Evolutionary conservation across 2,888 invertebrate species (phyloP), one percentile per base, ranked within the genome.

Genomic region (Ametastegia equiseti): DNA sequence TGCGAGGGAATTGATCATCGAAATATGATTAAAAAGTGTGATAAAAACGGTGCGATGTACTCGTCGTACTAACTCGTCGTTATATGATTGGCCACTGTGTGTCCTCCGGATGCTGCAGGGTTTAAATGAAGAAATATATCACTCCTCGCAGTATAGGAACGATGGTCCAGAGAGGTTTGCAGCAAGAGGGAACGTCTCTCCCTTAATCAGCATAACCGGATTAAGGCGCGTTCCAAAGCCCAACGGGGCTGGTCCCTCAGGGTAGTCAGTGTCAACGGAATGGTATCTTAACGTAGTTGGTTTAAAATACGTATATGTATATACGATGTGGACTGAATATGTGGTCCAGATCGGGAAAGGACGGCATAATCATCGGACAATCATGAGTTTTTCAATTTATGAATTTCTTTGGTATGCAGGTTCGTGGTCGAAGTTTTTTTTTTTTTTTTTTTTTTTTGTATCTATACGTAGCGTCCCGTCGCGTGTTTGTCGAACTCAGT

Each of bases 91-190:
- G 9, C 15, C 30, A 27, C 15, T 39, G 15, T 19, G 2, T 15
- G 39, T 5, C 5, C 11, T 36, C 36, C 36, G 65, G 39, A 67
- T 33, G 42, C 45, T n/a, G n/a, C n/a, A n/a, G n/a, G n/a, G 60
- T 78, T 78, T 23, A 78, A 78, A 78, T 78, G 78, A 78, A 78
- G 78, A 78, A 78, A 78, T 78, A 78, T 78, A 78, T 78, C 78
- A 78, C 60, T 42, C 39, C n/a, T n/a, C n/a, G n/a, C n/a, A n/a
- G n/a, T n/a, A 45, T 36, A 30, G 6, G 71, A 33, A 75, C 42
- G 54, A 57, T 27, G 78, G 36, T 27, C 23, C 42, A 60, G 60
- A 15, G 60, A n/a, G n/a, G n/a, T n/a, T n/a, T n/a, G n/a, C n/a
- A n/a, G 42, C n/a, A 45, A 42, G 63, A 78, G 54, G n/a, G 42